These are phyloP conservation scores for Zoanthus solanderi DNA, from an alignment of 92 coral and sea anemone genomes.

Conservation along the genomic window DNA sequence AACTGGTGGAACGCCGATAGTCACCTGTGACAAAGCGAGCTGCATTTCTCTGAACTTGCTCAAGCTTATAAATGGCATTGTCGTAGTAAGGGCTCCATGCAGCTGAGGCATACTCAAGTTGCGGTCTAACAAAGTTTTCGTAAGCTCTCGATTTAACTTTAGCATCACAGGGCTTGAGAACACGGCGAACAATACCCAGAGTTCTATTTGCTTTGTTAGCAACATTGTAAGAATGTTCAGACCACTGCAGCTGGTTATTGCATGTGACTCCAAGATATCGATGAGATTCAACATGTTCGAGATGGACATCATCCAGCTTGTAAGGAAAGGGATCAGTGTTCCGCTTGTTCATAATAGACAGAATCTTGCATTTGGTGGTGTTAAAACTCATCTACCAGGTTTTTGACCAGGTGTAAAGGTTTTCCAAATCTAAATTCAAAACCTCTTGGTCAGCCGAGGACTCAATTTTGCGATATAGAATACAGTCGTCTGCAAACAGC, in stretches of 20 bases:
- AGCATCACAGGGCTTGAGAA: neutral
- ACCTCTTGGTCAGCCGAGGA: too few species aligned
- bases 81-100: too few species aligned
- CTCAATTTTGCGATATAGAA: too few species aligned
- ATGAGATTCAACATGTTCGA: constrained; percentile 1
- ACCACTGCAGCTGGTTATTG: neutral
- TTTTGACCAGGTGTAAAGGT: neutral
- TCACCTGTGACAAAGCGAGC: too few species aligned
- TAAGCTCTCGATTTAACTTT: constrained; percentile 5
- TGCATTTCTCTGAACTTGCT: too few species aligned
- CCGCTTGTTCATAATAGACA: constrained; percentile 10
- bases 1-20: too few species aligned
- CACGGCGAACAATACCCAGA: constrained; percentile 30
- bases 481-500: too few species aligned
- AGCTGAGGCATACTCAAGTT: too few species aligned
- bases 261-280: too few species aligned
- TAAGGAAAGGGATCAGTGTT: constrained; percentile 24
- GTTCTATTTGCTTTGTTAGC: constrained; percentile 37
- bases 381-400: constrained; percentile 20
- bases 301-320: constrained; percentile 13
- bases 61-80: too few species aligned
- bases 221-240: neutral
- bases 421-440: too few species aligned
- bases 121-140: neutral
- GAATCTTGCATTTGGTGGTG: constrained; percentile 31